Base-by-base conservation (phyloP, 2,888 invertebrate species). In the Nymphalis polychloros region DNA sequence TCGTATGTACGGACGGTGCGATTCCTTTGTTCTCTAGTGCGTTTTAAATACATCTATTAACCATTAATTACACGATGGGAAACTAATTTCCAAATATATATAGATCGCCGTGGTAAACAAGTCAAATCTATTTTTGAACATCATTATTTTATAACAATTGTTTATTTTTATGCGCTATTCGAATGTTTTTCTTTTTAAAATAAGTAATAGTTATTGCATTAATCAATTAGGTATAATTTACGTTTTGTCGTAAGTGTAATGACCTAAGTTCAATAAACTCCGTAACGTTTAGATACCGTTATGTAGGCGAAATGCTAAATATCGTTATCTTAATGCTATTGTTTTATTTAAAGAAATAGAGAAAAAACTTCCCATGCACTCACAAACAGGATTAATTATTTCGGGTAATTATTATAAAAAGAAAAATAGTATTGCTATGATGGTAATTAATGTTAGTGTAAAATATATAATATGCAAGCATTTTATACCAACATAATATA, bases 21-120 rank as follows among this genome's bases (percentile, higher is more conserved):
- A 50, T 79, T 90, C 86, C 93, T 89, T 89, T 89, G 89, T 88
- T 84, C 85, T 78, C 65, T 49, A 55, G 57, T 69, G 66, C 71
- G 64, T 63, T 68, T 31, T 63, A 48, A 20, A 59, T 55, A 3
- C 48, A 52, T 61, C 52, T 60, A 17, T 63, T 59, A 63, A 60
- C 13, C 19, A n/a, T 23, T 46, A 31, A 19, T 35, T 19, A 6
- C 57, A 13, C 8, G 2, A 55, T 35, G 19, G 19, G 19, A 6
- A 41, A 35, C 35, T 13, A 10, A 57, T 57, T 41, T n/a, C 35
- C 10, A n/a, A 57, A 41, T 19, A 57, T 13, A 57, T 19, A n/a
- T 19, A 57, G 19, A 55, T 60, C 59, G 13, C 19, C 53, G 60
- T 50, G 48, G 19, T 68, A 60, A 63, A 63, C 53, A 66, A 60